A percentile compares a stretch with the other conserved stretches of the same genome.
These are phyloP conservation scores for Saccopteryx leptura DNA, from an alignment of 2,113 vertebrate species.

Conservation along the genomic window DNA sequence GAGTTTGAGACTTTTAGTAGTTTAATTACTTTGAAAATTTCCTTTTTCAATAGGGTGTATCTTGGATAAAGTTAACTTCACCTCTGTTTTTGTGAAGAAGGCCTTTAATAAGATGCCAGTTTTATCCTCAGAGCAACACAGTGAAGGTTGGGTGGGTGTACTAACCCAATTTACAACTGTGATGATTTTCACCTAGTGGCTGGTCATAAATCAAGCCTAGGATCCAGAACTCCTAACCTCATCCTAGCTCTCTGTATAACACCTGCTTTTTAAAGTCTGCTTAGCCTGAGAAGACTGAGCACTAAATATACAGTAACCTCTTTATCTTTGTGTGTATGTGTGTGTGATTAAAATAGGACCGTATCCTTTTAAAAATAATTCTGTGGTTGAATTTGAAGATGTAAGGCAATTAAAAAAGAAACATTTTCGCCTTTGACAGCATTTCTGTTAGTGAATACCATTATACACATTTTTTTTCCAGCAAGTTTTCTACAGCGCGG, in stretches of 20 bases:
- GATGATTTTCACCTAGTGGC: not conserved
- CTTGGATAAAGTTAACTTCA: slow-evolving; percentile 3
- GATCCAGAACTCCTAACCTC: not conserved
- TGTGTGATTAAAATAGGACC: slow-evolving; percentile 3
- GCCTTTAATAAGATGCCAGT: not conserved
- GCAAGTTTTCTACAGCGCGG: slow-evolving; percentile 52
- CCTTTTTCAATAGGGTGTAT: not conserved
- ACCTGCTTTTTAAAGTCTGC: slow-evolving; percentile 11
- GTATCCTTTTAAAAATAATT: slow-evolving; percentile 35
- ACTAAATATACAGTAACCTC: not conserved
- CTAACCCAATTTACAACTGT: slow-evolving; percentile 35
- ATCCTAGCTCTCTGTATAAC: not conserved
- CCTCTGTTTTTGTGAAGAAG: not conserved
- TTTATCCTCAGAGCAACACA: not conserved
- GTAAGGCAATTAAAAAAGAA: not conserved
- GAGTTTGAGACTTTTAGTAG: slow-evolving; percentile 16
- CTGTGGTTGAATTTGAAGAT: slow-evolving; percentile 53
- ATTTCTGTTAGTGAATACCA: not conserved
- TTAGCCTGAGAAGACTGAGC: slow-evolving; percentile 29
- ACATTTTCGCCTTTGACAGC: not conserved
- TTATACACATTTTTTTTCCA: not conserved
- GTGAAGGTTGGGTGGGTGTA: not conserved
- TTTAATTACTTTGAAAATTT: slow-evolving; percentile 45
- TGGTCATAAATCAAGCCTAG: not conserved
- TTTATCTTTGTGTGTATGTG: not conserved